Evolutionary conservation across 1,140 invertebrate species (phyloP).

Genomic region (Drosophila parabipectinata): DNA sequence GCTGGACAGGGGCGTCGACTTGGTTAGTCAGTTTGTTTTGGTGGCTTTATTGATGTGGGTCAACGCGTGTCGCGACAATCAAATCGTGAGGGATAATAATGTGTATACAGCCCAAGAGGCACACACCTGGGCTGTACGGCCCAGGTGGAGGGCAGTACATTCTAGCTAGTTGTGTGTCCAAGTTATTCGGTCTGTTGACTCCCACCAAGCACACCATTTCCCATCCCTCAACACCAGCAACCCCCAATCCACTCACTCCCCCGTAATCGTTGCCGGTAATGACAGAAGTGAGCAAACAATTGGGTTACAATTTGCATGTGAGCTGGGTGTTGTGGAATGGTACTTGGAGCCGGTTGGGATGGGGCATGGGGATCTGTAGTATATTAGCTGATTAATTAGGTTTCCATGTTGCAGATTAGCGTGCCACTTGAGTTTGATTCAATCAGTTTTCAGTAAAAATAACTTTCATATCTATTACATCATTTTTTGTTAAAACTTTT

Average conservation of each 20-base stretch:
- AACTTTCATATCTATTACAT: background rate
- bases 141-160: background rate
- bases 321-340: constrained; percentile 11
- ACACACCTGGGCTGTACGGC: constrained; percentile 23
- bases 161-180: constrained; percentile 26
- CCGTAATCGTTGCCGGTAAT: constrained; percentile 51
- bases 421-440: background rate
- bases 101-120: constrained; percentile 38
- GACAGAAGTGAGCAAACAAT: constrained; percentile 57
- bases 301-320: constrained; percentile 52
- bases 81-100: constrained; percentile 58
- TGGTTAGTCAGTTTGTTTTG: constrained; percentile 24
- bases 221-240: constrained; percentile 4
- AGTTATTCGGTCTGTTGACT: constrained; percentile 44
- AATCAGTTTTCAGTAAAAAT: background rate
- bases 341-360: background rate
- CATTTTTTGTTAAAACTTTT: too few relatives aligned
- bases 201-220: constrained; percentile 1
- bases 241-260: constrained; percentile 11
- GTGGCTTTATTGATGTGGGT: constrained; percentile 46
- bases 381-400: constrained; percentile 14
- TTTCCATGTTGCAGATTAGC: background rate
- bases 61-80: constrained; percentile 52
- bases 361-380: background rate
- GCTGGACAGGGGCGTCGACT: background rate